phyloP scores from a whole-genome alignment of 2,113 vertebrate species.

The Isurus oxyrinchus region DNA sequence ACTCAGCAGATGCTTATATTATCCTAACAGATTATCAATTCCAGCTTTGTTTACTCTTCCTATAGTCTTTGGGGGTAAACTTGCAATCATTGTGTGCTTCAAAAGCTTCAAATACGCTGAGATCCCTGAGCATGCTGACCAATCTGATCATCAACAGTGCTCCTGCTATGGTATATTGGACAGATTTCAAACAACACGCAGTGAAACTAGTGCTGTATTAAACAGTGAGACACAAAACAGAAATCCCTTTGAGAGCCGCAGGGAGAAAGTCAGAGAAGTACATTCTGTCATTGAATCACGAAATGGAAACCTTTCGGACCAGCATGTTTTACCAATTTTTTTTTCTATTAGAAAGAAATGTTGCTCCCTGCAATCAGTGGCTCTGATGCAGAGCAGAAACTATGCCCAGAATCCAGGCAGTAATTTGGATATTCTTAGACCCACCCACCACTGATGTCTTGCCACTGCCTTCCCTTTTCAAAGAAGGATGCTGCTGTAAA shows the following conservation, averaged over 20 bases:
- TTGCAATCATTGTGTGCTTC: slow-evolving; percentile 27
- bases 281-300: neutral
- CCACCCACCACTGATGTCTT: neutral
- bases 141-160: neutral
- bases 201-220: neutral
- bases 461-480: neutral
- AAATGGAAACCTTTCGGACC: neutral
- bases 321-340: neutral
- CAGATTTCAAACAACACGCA: neutral
- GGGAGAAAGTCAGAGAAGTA: neutral
- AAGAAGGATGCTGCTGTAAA: neutral
- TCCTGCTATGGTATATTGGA: slow-evolving; percentile 1
- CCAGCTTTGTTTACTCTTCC: slow-evolving; percentile 32
- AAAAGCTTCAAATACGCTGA: slow-evolving; percentile 17
- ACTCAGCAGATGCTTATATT: slow-evolving; percentile 39
- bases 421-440: neutral
- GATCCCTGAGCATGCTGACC: neutral
- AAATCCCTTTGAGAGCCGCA: neutral
- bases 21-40: slow-evolving; percentile 37
- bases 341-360: neutral
- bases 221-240: neutral
- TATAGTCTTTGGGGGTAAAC: slow-evolving; percentile 20
- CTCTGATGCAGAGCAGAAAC: neutral
- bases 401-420: neutral
- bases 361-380: neutral